A percentile compares a stretch with the other conserved stretches of the same genome.
phyloP scores from a whole-genome alignment of 2,888 invertebrate genomes.

The Charanyca ferruginea region DNA sequence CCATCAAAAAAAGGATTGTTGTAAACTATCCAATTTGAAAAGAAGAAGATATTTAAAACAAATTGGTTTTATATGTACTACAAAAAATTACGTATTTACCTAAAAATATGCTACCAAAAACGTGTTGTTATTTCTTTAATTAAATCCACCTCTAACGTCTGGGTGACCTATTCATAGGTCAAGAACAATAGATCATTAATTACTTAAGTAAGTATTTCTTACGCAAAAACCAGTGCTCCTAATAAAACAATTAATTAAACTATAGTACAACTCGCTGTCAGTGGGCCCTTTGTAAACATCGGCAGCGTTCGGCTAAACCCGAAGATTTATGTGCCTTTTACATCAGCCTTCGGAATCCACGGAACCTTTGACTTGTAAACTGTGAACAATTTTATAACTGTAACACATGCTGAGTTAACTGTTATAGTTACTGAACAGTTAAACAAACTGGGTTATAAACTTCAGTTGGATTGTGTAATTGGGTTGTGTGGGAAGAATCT shows the following conservation, averaged over 20 bases:
- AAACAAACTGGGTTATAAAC: constrained; percentile 22
- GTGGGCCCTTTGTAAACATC: constrained; percentile 54
- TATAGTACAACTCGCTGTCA: constrained; percentile 43
- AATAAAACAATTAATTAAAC: constrained; percentile 37
- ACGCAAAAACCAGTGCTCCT: constrained; percentile 1
- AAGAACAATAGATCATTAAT: neutral
- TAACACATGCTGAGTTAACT: constrained; percentile 63
- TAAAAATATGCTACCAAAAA: no score
- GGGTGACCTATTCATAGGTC: neutral
- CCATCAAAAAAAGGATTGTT: no score
- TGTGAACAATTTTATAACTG: constrained; percentile 70
- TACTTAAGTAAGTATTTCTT: neutral
- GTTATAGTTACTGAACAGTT: constrained; percentile 47
- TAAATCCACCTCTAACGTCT: no score
- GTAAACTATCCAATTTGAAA: no score
- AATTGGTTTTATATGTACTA: no score
- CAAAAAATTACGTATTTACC: no score
- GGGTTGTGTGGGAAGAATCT: no score
- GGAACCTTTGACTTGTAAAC: constrained; percentile 63
- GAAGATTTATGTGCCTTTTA: constrained; percentile 64
- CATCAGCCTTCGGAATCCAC: constrained; percentile 43
- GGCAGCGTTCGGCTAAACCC: constrained; percentile 41
- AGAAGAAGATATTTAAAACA: no score
- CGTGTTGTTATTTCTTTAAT: no score
- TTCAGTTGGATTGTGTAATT: constrained; percentile 20